Base-by-base conservation (phyloP, 2,113 vertebrate genomes). In the Callocephalon fimbriatum region DNA sequence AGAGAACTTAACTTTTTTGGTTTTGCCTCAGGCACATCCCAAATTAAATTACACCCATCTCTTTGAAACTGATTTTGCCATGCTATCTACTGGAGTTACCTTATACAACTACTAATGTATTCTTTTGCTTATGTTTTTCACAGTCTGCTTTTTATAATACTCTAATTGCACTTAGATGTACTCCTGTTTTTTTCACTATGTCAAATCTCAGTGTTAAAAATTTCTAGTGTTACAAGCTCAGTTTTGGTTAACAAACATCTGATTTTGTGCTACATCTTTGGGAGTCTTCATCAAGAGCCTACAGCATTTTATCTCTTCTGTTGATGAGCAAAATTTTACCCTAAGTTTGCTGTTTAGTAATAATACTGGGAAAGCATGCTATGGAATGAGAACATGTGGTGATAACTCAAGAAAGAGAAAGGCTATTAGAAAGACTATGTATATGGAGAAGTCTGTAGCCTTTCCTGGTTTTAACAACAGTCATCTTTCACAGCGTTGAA, bases 391-490 rank as follows among this genome's bases (percentile, higher is more conserved):
- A 56, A 29, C 0, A 0, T 12, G 7, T 27, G 12, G 8, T 37
- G 35, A 25, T 47, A 75, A 42, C 9, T 62, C 0, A 2, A 68
- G 48, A 35, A 78, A 50, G 8, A 56, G 61, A 54, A 47, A 84
- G 3, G 8, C 2, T 85, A 0, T 50, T 40, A 50, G n/a, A 38
- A 87, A 90, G 85, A 27, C 1, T 23, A 7, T 1, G 0, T 35
- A 6, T 9, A 45, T 2, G 42, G 42, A 27, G 37, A 67, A 23
- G 25, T 31, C 29, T 29, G 2, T 12, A 59, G 12, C 37, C 31
- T 71, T 84, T 26, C 23, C 32, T 27, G 5, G 2, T 77, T 58
- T 26, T 48, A 15, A 16, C 5, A 61, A 2, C 2, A 1, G 11
- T 27, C 25, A 18, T 42, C 17, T 67, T 37, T 23, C 32, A 6